Evolutionary conservation across 2,797 vertebrate species (phyloP), one percentile per base, ranked within the genome.

Genomic region (Sebastes dallii): DNA sequence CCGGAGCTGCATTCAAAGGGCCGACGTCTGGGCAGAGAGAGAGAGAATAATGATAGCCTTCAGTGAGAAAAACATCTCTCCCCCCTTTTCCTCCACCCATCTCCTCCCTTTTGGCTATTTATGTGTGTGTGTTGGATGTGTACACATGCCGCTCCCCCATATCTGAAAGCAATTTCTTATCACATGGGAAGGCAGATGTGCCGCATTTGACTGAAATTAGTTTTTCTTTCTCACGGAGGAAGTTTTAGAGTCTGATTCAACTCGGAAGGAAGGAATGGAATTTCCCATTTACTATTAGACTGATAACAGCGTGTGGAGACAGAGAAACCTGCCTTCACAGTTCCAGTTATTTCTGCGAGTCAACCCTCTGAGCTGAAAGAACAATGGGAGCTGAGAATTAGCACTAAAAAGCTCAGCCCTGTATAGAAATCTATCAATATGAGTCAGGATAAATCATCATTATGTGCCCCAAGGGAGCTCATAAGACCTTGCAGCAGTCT

Each of bases 111-210:
- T 59, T 58, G 56, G 66, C 25, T 88, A 16, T 86, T 72, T 87
- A 3, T 81, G 72, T 82, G 72, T 85, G 84, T 81, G 75, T 78
- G 66, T 68, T 75, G 13, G 69, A 30, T 72, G 75, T 74, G 60
- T 75, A 69, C 61, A 80, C 76, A 75, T 36, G 59, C 83, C 30
- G 58, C 76, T 68, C 68, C n/a, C 46, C 64, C 72, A 50, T 81
- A 88, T 83, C 73, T 86, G 72, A 82, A 85, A 74, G 86, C 77
- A 73, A 62, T 81, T 85, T 78, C 83, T 90, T 79, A 88, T 90
- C 86, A 77, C 80, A 59, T 22, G 55, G 73, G 72, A 72, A 55
- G 69, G 85, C 81, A 81, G 75, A 78, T 72, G 80, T 68, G 75
- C 46, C 1, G 52, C 78, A 71, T 88, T 87, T 84, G 66, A 84